Percentiles rank a stretch among this genome's conserved stretches.
Evolutionary conservation across 1,140 invertebrate genomes (phyloP).

Genomic region (Plutomurus gul): DNA sequence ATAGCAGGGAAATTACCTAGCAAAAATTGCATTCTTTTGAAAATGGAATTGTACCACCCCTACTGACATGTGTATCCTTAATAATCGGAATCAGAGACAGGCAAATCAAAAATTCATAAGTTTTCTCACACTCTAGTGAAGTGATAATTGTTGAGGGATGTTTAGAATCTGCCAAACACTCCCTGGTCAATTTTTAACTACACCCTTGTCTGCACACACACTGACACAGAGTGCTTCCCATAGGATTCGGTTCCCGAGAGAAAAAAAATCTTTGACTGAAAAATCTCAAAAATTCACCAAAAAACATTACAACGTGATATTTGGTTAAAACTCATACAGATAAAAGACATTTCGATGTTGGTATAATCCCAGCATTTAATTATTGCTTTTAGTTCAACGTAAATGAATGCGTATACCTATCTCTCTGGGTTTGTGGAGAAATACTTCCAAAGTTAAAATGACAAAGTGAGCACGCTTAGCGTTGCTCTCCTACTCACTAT

Average conservation of each 20-base stretch:
- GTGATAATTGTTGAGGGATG: constrained; percentile 7
- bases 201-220: not conserved
- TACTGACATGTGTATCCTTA: too few species aligned
- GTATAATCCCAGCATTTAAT: not conserved
- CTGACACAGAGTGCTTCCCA: not conserved
- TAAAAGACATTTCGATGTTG: not conserved
- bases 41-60: too few species aligned
- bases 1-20: too few species aligned
- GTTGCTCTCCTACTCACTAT: too few species aligned
- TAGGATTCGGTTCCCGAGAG: not conserved
- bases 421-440: not conserved
- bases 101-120: not conserved
- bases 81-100: too few species aligned
- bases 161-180: not conserved
- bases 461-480: too few species aligned
- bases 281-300: constrained; percentile 1
- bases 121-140: not conserved
- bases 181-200: not conserved
- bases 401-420: too few species aligned
- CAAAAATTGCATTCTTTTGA: too few species aligned
- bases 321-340: not conserved
- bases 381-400: too few species aligned
- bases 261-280: not conserved
- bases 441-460: not conserved
- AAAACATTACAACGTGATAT: not conserved